Conservation (phyloP, 2,797 vertebrate species). For the Enteromius fasciolatus region DNA sequence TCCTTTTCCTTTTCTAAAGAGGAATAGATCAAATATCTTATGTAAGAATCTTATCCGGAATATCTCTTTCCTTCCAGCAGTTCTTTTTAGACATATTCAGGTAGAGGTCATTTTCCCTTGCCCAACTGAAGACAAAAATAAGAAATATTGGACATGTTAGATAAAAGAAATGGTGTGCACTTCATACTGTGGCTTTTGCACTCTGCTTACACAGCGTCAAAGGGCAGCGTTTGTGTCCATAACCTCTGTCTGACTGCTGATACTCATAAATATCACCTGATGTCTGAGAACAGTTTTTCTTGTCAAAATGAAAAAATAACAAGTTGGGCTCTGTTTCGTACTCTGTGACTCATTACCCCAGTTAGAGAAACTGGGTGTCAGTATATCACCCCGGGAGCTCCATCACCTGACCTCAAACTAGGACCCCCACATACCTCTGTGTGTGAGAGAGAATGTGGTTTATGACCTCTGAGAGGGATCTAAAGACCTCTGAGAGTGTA, state of each 20-base stretch:
- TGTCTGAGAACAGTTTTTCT: conserved; percentile 75
- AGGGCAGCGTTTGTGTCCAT: conserved; percentile 63
- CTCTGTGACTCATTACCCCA: conserved; percentile 76
- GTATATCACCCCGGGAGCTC: conserved; percentile 61
- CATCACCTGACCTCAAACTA: conserved; percentile 59
- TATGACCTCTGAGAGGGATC: conserved; percentile 51
- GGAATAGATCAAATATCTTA: background rate
- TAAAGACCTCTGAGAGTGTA: conserved; percentile 52
- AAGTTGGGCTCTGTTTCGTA: conserved; percentile 76
- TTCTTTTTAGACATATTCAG: background rate
- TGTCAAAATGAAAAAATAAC: conserved; percentile 75
- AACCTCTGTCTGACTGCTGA: conserved; percentile 78
- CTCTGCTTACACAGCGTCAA: conserved; percentile 54
- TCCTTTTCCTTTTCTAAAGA: background rate
- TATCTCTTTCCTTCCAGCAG: background rate
- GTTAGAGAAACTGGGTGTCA: conserved; percentile 66
- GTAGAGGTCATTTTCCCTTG: background rate
- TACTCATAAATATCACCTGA: conserved; percentile 76
- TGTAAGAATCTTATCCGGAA: background rate
- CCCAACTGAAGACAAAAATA: background rate
- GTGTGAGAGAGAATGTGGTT: conserved; percentile 40
- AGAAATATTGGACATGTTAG: conserved; percentile 15
- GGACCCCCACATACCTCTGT: conserved; percentile 55
- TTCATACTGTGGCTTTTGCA: conserved; percentile 66
- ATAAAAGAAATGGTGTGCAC: conserved; percentile 60